Conservation (phyloP, 2,797 vertebrate genomes). For the Hyperoplus immaculatus region DNA sequence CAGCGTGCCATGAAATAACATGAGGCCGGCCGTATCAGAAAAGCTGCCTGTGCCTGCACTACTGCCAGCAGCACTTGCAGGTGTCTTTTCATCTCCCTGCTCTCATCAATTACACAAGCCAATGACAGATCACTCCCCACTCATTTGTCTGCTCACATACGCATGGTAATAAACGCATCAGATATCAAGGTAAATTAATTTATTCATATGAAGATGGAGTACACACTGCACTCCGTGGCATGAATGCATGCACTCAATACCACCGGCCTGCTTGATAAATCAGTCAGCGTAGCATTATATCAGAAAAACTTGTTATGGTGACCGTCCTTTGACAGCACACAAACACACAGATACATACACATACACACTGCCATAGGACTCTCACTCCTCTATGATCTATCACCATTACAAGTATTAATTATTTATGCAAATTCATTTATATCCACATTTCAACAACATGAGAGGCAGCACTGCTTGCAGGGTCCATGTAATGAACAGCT, state of each 20-base stretch:
- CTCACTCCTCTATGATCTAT: slow-evolving; percentile 41
- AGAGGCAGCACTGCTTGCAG: slow-evolving; percentile 17
- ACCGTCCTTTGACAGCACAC: slow-evolving; percentile 2
- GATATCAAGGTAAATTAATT: slow-evolving; percentile 82
- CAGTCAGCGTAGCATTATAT: slow-evolving; percentile 40
- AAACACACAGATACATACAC: background rate
- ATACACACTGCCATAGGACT: slow-evolving; percentile 1
- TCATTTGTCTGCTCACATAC: slow-evolving; percentile 76
- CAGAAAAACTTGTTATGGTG: background rate
- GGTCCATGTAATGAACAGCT: slow-evolving; percentile 3
- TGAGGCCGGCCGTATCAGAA: slow-evolving; percentile 65
- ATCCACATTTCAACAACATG: slow-evolving; percentile 30
- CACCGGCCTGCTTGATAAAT: slow-evolving; percentile 43
- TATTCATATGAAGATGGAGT: slow-evolving; percentile 84
- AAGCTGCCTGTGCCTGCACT: slow-evolving; percentile 55
- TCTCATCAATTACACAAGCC: slow-evolving; percentile 80
- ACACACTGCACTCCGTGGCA: slow-evolving; percentile 67
- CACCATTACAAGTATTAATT: slow-evolving; percentile 5
- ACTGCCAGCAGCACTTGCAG: slow-evolving; percentile 70
- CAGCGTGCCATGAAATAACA: slow-evolving; percentile 73
- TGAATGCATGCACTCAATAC: slow-evolving; percentile 60
- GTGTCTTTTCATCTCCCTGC: slow-evolving; percentile 73
- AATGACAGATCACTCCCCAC: slow-evolving; percentile 75
- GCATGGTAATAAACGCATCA: slow-evolving; percentile 78
- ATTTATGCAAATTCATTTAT: slow-evolving; percentile 40